Evolutionary conservation across 2,113 vertebrate genomes (phyloP).

Genomic region (Chloebia gouldiae): DNA sequence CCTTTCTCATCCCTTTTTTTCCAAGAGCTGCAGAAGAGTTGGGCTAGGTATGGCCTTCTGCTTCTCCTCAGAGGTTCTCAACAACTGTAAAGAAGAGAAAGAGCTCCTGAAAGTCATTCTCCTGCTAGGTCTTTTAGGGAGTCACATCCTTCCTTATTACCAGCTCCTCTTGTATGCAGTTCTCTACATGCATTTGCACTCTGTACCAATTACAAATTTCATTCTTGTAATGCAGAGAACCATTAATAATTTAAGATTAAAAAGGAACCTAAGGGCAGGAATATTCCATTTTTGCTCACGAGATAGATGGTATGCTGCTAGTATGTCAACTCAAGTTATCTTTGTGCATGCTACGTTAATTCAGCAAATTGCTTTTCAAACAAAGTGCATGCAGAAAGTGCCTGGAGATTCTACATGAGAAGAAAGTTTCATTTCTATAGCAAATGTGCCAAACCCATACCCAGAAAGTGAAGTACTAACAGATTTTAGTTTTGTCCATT

Average conservation of each 20-base stretch:
- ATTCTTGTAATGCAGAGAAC: not conserved
- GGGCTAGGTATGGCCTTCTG: not conserved
- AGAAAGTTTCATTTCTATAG: not conserved
- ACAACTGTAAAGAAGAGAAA: not conserved
- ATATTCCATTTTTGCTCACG: conserved; percentile 26
- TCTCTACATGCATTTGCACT: not conserved
- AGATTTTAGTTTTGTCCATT: not conserved
- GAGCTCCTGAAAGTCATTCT: not conserved
- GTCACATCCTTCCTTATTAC: not conserved
- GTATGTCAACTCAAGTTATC: conserved; percentile 18
- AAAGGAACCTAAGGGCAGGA: conserved; percentile 17
- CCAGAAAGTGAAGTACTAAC: accelerated
- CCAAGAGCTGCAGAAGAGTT: not conserved
- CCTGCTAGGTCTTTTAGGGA: not conserved
- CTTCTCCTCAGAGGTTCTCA: not conserved
- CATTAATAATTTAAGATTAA: conserved; percentile 50
- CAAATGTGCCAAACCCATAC: not conserved
- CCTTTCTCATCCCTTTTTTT: not conserved
- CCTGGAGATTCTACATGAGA: not conserved
- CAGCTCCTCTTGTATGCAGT: not conserved
- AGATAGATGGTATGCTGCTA: not conserved
- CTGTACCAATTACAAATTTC: not conserved
- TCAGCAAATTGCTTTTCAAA: conserved; percentile 32
- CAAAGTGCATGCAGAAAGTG: not conserved
- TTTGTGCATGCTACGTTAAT: conserved; percentile 33